Percentiles rank a stretch among this genome's conserved stretches.
These are phyloP conservation scores for Ctena decussata DNA, from an alignment of 2,888 invertebrate species.

Conservation along the genomic window DNA sequence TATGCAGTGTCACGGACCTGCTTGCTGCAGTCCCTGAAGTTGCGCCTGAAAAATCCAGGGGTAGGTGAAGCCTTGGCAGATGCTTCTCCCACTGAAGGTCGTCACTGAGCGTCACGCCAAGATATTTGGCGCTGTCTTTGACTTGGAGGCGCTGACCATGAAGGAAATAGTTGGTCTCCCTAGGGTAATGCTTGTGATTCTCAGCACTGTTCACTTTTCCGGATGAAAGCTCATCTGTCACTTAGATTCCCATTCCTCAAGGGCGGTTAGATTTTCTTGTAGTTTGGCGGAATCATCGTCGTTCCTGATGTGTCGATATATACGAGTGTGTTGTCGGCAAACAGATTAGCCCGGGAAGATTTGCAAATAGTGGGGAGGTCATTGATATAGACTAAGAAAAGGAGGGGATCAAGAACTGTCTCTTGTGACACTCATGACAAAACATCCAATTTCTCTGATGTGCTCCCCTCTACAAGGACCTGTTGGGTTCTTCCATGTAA, in stretches of 20 bases:
- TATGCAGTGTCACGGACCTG: neutral
- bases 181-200: neutral
- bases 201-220: slow-evolving; percentile 5
- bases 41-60: too few relatives aligned
- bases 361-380: too few relatives aligned
- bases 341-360: neutral
- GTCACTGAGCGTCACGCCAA: too few relatives aligned
- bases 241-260: slow-evolving; percentile 21
- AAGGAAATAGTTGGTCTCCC: neutral
- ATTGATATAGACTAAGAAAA: too few relatives aligned
- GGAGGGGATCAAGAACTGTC: too few relatives aligned
- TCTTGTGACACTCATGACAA: too few relatives aligned
- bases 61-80: neutral
- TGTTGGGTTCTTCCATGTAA: too few relatives aligned
- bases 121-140: neutral
- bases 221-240: slow-evolving; percentile 39
- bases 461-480: too few relatives aligned
- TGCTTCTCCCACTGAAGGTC: too few relatives aligned
- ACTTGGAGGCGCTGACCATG: neutral
- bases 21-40: too few relatives aligned
- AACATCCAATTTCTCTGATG: too few relatives aligned
- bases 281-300: neutral
- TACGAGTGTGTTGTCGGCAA: neutral
- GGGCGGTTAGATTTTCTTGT: slow-evolving; percentile 14
- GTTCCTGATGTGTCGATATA: neutral